phyloP scores from a whole-genome alignment of 2,113 vertebrate species.

The Catharus bicknelli region DNA sequence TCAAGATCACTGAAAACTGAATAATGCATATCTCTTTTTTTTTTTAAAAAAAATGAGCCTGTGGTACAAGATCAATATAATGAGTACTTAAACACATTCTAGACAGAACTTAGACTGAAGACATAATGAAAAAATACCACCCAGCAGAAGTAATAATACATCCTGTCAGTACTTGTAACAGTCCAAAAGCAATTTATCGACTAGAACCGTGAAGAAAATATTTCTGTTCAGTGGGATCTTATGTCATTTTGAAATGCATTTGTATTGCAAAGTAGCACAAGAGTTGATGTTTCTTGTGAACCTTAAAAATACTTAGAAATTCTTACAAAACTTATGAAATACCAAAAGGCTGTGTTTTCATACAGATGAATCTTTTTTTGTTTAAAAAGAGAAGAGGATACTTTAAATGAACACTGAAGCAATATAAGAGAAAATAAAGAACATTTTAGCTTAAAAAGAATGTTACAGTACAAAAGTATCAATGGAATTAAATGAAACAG shows the following conservation, averaged over 20 bases:
- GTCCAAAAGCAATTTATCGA: slow-evolving; percentile 1
- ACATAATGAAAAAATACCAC: slow-evolving; percentile 16
- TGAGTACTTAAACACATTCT: not conserved
- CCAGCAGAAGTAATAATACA: not conserved
- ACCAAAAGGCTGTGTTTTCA: not conserved
- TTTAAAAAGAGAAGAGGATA: not conserved
- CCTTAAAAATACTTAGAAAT: not conserved
- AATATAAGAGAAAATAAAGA: not conserved
- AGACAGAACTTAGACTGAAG: not conserved
- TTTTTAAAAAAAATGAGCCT: not conserved
- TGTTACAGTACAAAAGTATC: not conserved
- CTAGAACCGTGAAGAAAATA: not conserved
- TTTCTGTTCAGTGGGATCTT: not conserved
- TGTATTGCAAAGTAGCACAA: not conserved
- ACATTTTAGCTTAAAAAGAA: not conserved
- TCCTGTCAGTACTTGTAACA: not conserved
- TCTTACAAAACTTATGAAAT: not conserved
- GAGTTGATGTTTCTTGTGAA: not conserved
- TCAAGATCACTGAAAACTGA: accelerated
- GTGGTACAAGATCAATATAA: not conserved
- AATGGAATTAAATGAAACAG: not conserved
- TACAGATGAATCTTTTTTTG: not conserved
- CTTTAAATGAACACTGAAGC: not conserved
- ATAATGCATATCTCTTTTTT: not conserved
- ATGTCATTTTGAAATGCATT: not conserved